Base-by-base conservation (phyloP, 2,888 invertebrate species). In the Lasioglossum marginatum region DNA sequence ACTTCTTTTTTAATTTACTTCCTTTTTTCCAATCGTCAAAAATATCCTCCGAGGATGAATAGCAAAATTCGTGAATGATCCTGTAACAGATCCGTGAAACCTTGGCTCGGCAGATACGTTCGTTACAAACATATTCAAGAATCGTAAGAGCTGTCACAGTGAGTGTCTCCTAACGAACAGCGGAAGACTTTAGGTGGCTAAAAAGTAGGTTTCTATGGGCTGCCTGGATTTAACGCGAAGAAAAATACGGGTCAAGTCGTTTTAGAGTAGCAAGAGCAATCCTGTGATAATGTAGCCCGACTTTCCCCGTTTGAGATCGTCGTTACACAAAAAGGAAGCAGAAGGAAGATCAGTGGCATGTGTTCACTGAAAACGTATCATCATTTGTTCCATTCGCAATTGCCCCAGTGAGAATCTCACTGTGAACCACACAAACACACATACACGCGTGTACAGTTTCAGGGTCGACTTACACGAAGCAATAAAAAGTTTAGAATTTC, bases 211-310 rank as follows among this genome's bases (percentile, higher is more conserved):
- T 81, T 82, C 82, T 70, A 85, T 77, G 75, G 73, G 70, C 40
- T 84, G 84, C 14, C 31, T 70, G 79, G 79, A 52, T 73, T 81
- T 77, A 75, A 81, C 77, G 74, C 48, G 52, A 71, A 80, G 60
- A 70, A 87, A 75, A 81, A 87, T 82, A 85, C 78, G 78, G 87
- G 85, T 87, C 88, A 85, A 85, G 87, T 76, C 77, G 84, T 87
- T 87, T 88, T 82, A 88, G 82, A 87, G 74, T 57, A 34, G 73
- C 88, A 82, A 87, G 87, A 74, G 80, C 79, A 88, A 87, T 88
- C 80, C 66, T 45, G 66, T 70, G 82, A 85, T 88, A 88, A 88
- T 88, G 81, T 81, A 88, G 72, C 82, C 77, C 81, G 85, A 85
- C 85, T 83, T 76, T 79, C 79, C 78, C 87, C 77, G 81, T 83